Base-by-base conservation (phyloP, 2,888 invertebrate genomes). In the Tanytarsus gracilentus region DNA sequence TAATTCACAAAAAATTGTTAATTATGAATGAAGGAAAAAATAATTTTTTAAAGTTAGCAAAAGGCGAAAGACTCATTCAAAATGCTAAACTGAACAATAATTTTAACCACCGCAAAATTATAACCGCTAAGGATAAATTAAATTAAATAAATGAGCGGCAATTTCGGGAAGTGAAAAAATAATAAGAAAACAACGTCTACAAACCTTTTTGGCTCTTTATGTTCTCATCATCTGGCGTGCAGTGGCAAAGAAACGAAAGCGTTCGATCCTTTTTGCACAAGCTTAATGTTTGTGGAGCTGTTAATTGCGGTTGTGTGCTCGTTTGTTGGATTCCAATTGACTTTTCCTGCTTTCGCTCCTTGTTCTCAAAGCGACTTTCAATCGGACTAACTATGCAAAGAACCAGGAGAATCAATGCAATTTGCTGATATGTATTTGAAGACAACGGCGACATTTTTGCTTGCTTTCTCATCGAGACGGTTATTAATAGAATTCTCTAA, bases 231-330 rank as follows among this genome's bases (percentile, higher is more conserved):
- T 56, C 56, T 9, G 72, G 74, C 18, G 72, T 72, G 63, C 73
- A 73, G 62, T 74, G 74, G 65, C 73, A 73, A 68, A 73, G 69
- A 8, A 73, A 64, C 63, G 73, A 72, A 71, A 71, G 72, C 48
- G 73, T 73, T n/a, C 72, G 69, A 11, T 70, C 69, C 26, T 72
- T 70, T 58, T 69, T 70, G 64, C 73, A 73, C 62, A 73, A 71
- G 11, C 70, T 72, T 39, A 72, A 14, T 23, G 40, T 18, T 16
- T 11, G 11, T 26, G 8, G 25, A 23, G 25, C 9, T 14, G 29
- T 16, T 44, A 18, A 51, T 40, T 51, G 21, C 25, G 21, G 29
- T 49, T 56, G 21, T 29, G 26, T n/a, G 21, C 16, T 18, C 6
- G 40, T 9, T 27, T 50, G 14, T 49, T 40, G 36, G 29, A 23